Percentiles rank a stretch among this genome's conserved stretches.
These are phyloP conservation scores for Chrysolophus pictus DNA, from an alignment of 2,797 vertebrate genomes.

Conservation along the genomic window DNA sequence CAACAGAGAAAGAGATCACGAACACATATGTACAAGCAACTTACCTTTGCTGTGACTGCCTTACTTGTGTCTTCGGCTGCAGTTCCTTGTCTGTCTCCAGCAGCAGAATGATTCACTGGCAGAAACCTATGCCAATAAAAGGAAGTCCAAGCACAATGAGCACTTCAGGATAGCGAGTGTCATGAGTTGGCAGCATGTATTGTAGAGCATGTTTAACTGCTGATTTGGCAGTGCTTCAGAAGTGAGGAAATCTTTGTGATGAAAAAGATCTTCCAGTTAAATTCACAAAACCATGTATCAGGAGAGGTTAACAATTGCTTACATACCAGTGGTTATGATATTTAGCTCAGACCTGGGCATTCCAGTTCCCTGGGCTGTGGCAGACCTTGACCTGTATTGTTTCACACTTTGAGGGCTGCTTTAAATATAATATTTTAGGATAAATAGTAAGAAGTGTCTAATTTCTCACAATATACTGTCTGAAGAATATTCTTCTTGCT, in stretches of 20 bases:
- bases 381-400: not conserved
- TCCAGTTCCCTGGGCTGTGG: not conserved
- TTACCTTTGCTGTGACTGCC: constrained; percentile 20
- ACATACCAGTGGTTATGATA: not conserved
- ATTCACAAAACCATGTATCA: not conserved
- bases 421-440: not conserved
- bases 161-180: constrained; percentile 7
- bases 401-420: not conserved
- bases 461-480: not conserved
- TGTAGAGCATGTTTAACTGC: not conserved
- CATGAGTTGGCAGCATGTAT: constrained; percentile 27
- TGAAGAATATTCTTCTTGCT: not conserved
- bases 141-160: constrained; percentile 55
- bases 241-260: constrained; percentile 38
- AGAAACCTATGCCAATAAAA: constrained; percentile 13
- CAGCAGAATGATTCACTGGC: constrained; percentile 52
- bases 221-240: constrained; percentile 27
- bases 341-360: not conserved
- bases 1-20: not conserved
- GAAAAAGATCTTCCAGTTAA: constrained; percentile 17
- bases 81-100: not conserved
- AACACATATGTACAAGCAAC: not conserved
- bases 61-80: not conserved
- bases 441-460: not conserved
- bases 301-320: not conserved